Evolutionary conservation across 2,113 vertebrate genomes (phyloP), one percentile per base, ranked within the genome.

Genomic region (Sprattus sprattus): DNA sequence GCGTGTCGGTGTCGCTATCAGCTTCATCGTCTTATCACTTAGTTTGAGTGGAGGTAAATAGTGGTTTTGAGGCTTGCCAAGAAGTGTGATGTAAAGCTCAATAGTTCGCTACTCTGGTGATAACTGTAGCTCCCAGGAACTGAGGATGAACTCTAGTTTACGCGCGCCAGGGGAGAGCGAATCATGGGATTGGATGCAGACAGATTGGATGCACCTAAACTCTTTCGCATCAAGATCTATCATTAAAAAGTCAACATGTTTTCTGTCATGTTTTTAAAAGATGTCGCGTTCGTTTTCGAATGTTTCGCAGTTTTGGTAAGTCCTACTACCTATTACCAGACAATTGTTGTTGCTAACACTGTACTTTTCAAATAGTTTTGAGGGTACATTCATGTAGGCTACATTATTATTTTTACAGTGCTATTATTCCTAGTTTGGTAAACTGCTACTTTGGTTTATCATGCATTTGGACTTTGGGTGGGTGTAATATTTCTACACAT

Each of bases 271-370:
- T 67, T 89, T 86, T 90, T 94, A 39, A 93, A 94, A 90, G 87
- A 95, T 94, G 94, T 88, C 54, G 90, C 89, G 91, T 84, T 88
- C 89, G 86, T 92, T 93, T 88, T 90, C 93, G 93, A 95, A 95
- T 95, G 94, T 94, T 93, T 92, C 93, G 91, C 92, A 92, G 92
- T 90, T 92, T 91, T 88, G 86, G 94, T 95, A 95, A 94, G 94
- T 78, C 39, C 13, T 39, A 39, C 39, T 39, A 39, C 39, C 39
- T 39, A 39, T 39, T 39, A 39, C 39, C 1, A 39, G 39, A 39
- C 39, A 39, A 39, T 39, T 39, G 39, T 39, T 39, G 39, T 39
- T 39, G 39, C 39, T 39, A 39, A 39, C 39, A 2, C 39, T 39
- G 39, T 39, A 39, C 39, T 39, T 39, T 39, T 39, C 7, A 49